Evolutionary conservation across 1,140 invertebrate genomes (phyloP), one percentile per base, ranked within the genome.

Genomic region (Scaptomyza montana): DNA sequence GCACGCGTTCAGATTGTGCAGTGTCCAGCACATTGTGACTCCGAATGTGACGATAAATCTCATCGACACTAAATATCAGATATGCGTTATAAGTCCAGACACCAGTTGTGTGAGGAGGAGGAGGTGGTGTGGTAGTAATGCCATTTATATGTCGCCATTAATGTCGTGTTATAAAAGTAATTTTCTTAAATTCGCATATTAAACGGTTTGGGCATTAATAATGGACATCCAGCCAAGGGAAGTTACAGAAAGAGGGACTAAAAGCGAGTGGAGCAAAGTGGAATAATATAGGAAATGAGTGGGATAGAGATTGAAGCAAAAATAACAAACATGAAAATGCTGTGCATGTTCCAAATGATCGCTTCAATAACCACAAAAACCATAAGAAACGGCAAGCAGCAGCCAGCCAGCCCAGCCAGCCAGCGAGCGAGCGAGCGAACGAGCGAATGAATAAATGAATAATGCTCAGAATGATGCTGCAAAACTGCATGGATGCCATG

Each of bases 321-420:
- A 74, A 68, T 68, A 68, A 63, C 67, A 74, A 82, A 78, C 74
- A 76, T 78, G 77, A 89, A 89, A 89, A 74, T 80, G 73, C 72
- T 90, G 77, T 90, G 82, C 87, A 90, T 90, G 87, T 90, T 84
- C 89, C 79, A 68, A 90, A 90, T 90, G 87, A 90, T 87, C 89
- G 87, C 87, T 90, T 90, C 87, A 90, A 90, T 90, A 90, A 87
- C 87, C 87, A 90, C 87, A 90, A 84, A 78, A 82, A 72, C 87
- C 74, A 90, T 90, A 89, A 90, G 87, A 87, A 87, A 84, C 87
- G 90, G 84, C 53, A 33, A 7, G 30, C 30, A 30, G 30, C 30
- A 33, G 30, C 78, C 59, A 62, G 59, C 30, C 30, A 47, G 49
- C 36, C 36, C 33, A 6, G 59, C 28, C 3, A 33, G 30, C 30